Base-by-base conservation (phyloP, 2,888 invertebrate genomes). In the Alsophila aescularia region DNA sequence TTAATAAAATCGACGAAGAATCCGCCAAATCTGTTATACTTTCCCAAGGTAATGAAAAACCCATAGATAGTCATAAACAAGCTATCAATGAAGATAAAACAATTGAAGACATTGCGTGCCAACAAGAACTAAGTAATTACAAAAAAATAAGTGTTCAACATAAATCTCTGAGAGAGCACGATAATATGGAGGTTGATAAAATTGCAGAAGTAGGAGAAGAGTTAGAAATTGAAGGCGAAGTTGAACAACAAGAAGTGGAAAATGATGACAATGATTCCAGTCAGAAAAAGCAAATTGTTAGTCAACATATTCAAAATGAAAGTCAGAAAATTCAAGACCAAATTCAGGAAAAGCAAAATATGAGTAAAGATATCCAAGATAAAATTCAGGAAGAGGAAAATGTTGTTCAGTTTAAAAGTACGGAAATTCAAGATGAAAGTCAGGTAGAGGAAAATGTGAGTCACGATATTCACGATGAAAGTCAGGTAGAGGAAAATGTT, bases 1-100 rank as follows among this genome's bases (percentile, higher is more conserved):
- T 27, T 41, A 48, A 43, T 18, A 51, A 54, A 42, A 40, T 40
- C 47, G 32, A 32, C 37, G 53, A 51, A 15, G 55, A 56, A 42
- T 34, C 48, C 41, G 21, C 21, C 13, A 16, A 43, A 35, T 10
- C 16, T 24, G 24, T 7, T 24, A 24, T 5, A 1, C 24, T 24
- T 24, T 5, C 24, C 8, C 24, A 1, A 24, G 24, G 8, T 24
- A 24, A 24, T 24, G 24, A 24, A 24, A 24, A 24, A 7, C 1
- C 5, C 7, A 24, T 24, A 7, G 24, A 24, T 24, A n/a, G n/a
- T n/a, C 5, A 24, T 7, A 1, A 24, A 5, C 24, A 24, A 7
- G 7, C 24, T 7, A 24, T 1, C 24, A 24, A 24, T 24, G 7
- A 24, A 24, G 7, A 5, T 24, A 24, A 7, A 24, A 24, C 24